These are phyloP conservation scores for Drosophila miranda DNA, from an alignment of 1,140 invertebrate species.

Conservation along the genomic window DNA sequence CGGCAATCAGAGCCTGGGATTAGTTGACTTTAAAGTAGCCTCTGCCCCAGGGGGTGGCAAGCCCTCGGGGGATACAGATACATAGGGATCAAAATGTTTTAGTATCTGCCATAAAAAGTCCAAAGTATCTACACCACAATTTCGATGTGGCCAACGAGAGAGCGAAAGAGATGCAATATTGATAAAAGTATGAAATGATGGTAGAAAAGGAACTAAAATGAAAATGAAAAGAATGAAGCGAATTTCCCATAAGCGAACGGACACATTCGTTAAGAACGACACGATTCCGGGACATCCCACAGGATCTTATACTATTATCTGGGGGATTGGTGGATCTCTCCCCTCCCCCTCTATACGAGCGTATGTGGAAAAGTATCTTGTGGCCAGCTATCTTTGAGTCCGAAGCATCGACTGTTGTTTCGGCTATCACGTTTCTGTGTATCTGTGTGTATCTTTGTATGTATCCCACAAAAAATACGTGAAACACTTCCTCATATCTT, in stretches of 20 bases:
- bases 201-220: no score
- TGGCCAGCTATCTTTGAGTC: no score
- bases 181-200: no score
- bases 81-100: conserved; percentile 26
- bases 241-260: no score
- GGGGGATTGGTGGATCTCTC: no score
- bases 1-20: conserved; percentile 52
- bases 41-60: conserved; percentile 33
- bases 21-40: conserved; percentile 55
- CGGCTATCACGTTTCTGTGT: conserved; percentile 19
- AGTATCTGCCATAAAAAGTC: conserved; percentile 10
- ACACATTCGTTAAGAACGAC: no score
- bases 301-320: no score
- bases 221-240: no score
- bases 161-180: no score
- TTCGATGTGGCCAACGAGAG: background rate
- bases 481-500: conserved; percentile 53
- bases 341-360: no score
- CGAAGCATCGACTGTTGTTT: conserved; percentile 8
- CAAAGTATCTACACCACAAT: conserved; percentile 29
- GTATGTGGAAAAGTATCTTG: no score
- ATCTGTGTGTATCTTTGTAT: conserved; percentile 5
- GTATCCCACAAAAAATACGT: conserved; percentile 21
- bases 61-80: background rate
- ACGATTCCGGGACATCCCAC: no score